Percentiles rank a stretch among this genome's conserved stretches.
Conservation (phyloP, 2,113 vertebrate genomes). For the Vireo altiloquus region DNA sequence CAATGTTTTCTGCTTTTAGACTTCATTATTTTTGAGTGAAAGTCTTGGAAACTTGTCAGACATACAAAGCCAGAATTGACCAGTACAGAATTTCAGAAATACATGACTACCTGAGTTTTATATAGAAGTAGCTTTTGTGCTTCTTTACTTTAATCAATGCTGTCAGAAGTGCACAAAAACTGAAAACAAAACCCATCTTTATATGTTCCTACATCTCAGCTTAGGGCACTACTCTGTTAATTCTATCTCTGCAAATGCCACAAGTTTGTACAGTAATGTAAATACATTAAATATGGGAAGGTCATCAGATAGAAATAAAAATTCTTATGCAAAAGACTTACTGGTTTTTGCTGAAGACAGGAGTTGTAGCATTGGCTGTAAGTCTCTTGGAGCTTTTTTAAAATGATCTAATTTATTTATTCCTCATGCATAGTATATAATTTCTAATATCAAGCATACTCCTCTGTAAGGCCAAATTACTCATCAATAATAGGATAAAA, state of each 20-base stretch:
- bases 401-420: background rate
- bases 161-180: background rate
- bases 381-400: background rate
- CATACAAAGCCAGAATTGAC: background rate
- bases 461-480: background rate
- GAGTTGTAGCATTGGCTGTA: background rate
- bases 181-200: background rate
- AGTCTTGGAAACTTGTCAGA: background rate
- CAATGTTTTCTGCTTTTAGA: background rate
- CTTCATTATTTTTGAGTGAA: background rate
- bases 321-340: background rate
- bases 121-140: background rate
- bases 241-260: background rate
- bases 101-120: background rate
- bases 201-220: background rate
- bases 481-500: background rate
- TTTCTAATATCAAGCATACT: background rate
- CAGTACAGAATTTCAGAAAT: background rate
- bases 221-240: background rate
- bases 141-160: background rate
- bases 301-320: background rate
- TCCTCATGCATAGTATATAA: background rate
- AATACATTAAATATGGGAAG: background rate
- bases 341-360: background rate
- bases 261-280: background rate